Percentiles rank a stretch among this genome's conserved stretches.
phyloP scores from a whole-genome alignment of 2,113 vertebrate genomes.

The Pithys albifrons region DNA sequence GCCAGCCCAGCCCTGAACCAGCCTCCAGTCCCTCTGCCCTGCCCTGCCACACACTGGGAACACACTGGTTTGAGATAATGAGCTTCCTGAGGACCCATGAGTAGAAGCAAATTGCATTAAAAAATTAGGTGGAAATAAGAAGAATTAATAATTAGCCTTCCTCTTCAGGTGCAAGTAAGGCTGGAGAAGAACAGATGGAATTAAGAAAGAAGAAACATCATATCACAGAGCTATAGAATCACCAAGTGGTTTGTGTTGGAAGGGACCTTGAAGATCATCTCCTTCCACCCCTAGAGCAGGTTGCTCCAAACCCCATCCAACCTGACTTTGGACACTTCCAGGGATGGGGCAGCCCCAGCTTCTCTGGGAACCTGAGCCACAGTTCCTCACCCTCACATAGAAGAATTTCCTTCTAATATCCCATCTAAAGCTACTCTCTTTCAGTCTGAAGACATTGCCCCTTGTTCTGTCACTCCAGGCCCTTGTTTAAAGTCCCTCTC shows the following conservation, averaged over 20 bases:
- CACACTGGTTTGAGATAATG: background rate
- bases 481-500: background rate
- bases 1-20: background rate
- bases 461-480: background rate
- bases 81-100: background rate
- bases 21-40: background rate
- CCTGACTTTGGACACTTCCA: background rate
- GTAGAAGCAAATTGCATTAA: background rate
- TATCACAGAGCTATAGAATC: background rate
- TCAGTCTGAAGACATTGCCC: background rate
- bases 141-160: background rate
- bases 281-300: accelerated
- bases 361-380: background rate
- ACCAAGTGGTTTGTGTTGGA: background rate
- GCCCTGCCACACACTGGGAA: background rate
- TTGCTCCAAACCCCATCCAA: accelerated
- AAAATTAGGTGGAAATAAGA: background rate
- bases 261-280: accelerated
- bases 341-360: background rate
- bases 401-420: background rate
- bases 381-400: accelerated
- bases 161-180: background rate
- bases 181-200: background rate
- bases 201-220: background rate
- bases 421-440: background rate